These are phyloP conservation scores for Meles meles DNA, from an alignment of 2,113 vertebrate genomes.

Conservation along the genomic window DNA sequence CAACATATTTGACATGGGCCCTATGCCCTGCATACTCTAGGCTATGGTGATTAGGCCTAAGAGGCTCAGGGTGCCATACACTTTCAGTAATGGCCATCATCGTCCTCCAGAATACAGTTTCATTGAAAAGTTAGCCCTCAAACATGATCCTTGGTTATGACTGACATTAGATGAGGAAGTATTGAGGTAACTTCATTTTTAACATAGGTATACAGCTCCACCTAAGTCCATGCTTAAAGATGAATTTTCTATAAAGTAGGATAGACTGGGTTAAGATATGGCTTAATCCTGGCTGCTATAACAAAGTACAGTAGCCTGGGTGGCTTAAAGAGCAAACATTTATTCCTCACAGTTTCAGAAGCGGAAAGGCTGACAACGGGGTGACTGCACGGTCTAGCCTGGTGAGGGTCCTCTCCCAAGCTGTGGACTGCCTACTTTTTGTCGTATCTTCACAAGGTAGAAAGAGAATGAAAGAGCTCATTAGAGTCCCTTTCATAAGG, in stretches of 20 bases:
- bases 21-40: neutral
- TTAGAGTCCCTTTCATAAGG: neutral
- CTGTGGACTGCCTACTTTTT: neutral
- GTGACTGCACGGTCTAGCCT: neutral
- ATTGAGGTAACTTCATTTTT: neutral
- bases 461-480: neutral
- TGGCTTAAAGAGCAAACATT: neutral
- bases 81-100: neutral
- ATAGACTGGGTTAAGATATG: neutral
- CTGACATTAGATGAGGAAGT: neutral
- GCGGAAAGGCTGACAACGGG: neutral
- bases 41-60: neutral
- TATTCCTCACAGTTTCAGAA: neutral
- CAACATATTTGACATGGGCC: neutral
- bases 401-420: too few species aligned
- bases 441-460: neutral
- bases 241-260: neutral
- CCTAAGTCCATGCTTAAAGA: neutral
- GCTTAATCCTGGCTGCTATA: neutral
- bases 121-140: neutral
- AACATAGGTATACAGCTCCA: accelerated
- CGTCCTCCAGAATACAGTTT: neutral
- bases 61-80: neutral
- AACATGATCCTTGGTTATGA: neutral
- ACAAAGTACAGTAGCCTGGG: neutral